Evolutionary conservation across 2,888 invertebrate genomes (phyloP).

Genomic region (Agrochola lychnidis): DNA sequence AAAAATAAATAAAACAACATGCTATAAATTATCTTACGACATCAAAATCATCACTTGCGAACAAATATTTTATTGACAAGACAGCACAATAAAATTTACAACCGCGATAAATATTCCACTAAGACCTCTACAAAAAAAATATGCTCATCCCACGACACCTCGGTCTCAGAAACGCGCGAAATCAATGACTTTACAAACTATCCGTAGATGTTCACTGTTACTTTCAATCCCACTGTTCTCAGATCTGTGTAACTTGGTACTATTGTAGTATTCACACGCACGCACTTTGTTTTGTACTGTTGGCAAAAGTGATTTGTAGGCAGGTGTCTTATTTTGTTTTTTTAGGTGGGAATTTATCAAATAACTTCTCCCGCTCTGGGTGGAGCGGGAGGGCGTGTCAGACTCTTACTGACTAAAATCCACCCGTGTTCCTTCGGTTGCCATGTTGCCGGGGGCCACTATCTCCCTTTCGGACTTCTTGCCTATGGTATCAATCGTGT

Average conservation of each 20-base stretch:
- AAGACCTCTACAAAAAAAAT: background rate
- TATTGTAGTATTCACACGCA: slow-evolving; percentile 40
- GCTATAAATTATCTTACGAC: no score
- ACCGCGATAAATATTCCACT: background rate
- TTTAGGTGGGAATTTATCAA: no score
- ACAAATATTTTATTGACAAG: background rate
- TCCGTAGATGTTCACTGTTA: slow-evolving; percentile 32
- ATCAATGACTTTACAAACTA: slow-evolving; percentile 41
- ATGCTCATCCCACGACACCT: slow-evolving; percentile 23
- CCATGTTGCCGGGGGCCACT: no score
- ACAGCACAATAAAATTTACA: background rate
- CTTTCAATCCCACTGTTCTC: slow-evolving; percentile 19
- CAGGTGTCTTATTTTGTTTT: no score
- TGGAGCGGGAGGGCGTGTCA: no score
- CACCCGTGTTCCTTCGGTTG: no score
- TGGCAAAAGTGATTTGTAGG: slow-evolving; percentile 10
- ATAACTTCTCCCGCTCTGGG: no score
- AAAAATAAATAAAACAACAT: no score
- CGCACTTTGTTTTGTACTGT: slow-evolving; percentile 11
- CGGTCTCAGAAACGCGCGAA: slow-evolving; percentile 4
- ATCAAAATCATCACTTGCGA: background rate
- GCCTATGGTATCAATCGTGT: background rate
- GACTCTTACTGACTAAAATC: no score
- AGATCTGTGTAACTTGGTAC: slow-evolving; percentile 21
- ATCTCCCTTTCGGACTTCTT: no score